Percentiles rank a stretch among this genome's conserved stretches.
phyloP scores from a whole-genome alignment of 2,113 vertebrate species.

The Dicentrarchus labrax region DNA sequence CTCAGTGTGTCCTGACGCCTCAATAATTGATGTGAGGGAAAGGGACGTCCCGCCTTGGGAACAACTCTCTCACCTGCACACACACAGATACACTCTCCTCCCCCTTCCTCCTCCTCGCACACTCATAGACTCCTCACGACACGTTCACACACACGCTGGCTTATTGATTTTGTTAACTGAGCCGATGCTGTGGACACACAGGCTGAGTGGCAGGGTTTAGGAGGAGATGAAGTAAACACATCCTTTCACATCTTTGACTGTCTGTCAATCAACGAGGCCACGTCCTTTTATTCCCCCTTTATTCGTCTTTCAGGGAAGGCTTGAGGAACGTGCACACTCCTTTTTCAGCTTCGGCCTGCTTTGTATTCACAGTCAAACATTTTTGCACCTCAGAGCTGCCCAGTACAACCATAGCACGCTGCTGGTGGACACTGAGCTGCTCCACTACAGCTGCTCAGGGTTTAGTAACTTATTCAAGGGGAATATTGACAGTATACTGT shows the following conservation, averaged over 20 bases:
- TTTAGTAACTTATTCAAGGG: slow-evolving; percentile 6
- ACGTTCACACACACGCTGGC: slow-evolving; percentile 78
- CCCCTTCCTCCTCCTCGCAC: slow-evolving; percentile 16
- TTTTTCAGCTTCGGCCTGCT: neutral
- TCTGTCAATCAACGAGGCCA: slow-evolving; percentile 15
- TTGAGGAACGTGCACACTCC: too few relatives aligned
- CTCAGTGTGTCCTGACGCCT: slow-evolving; percentile 73
- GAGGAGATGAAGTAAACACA: slow-evolving; percentile 39
- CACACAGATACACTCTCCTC: slow-evolving; percentile 35
- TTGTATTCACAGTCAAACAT: neutral
- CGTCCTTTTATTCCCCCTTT: neutral
- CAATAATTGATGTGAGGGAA: slow-evolving; percentile 85
- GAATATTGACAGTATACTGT: neutral
- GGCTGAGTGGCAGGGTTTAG: slow-evolving; percentile 55
- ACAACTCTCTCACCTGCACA: slow-evolving; percentile 64
- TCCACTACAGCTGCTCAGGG: neutral
- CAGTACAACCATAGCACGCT: neutral
- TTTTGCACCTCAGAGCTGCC: neutral
- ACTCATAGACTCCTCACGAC: slow-evolving; percentile 60
- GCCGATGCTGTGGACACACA: slow-evolving; percentile 67
- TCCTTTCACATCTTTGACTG: slow-evolving; percentile 34
- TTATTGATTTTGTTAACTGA: slow-evolving; percentile 89
- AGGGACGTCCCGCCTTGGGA: slow-evolving; percentile 71
- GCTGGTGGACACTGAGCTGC: slow-evolving; percentile 13
- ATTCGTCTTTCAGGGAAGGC: neutral